A percentile compares a stretch with the other conserved stretches of the same genome.
Evolutionary conservation across 2,113 vertebrate genomes (phyloP).

Genomic region (Xyrauchen texanus): DNA sequence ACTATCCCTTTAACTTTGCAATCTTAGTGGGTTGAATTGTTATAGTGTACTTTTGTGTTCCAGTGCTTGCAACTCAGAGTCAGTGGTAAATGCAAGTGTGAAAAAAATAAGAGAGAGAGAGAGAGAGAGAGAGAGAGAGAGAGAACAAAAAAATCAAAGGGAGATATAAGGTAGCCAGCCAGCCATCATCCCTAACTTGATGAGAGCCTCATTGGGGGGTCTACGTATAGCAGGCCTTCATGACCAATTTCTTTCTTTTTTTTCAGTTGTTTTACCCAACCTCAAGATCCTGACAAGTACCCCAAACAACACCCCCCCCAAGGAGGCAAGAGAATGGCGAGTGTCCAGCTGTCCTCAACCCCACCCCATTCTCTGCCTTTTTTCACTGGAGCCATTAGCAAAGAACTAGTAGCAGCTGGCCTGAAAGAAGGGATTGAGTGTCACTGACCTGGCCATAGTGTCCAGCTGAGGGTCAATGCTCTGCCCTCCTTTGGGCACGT

Average conservation of each 20-base stretch:
- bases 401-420: conserved; percentile 73
- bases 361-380: conserved; percentile 37
- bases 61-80: too few relatives aligned
- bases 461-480: conserved; percentile 78
- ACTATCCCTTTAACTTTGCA: too few relatives aligned
- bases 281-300: conserved; percentile 10
- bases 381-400: conserved; percentile 72
- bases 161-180: background rate
- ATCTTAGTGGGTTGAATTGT: too few relatives aligned
- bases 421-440: conserved; percentile 66
- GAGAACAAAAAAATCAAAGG: background rate
- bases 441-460: conserved; percentile 80
- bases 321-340: conserved; percentile 31
- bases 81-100: too few relatives aligned
- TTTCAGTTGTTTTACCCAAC: conserved; percentile 18
- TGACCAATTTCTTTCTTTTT: background rate
- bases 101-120: too few relatives aligned
- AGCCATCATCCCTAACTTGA: background rate
- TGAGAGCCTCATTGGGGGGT: background rate
- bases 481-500: conserved; percentile 76
- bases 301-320: conserved; percentile 18
- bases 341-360: conserved; percentile 56
- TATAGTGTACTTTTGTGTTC: too few relatives aligned
- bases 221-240: background rate
- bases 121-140: too few relatives aligned